These are phyloP conservation scores for Hemicentrotus pulcherrimus DNA, from an alignment of 35 echinoderm and acorn worm species.

Conservation along the genomic window DNA sequence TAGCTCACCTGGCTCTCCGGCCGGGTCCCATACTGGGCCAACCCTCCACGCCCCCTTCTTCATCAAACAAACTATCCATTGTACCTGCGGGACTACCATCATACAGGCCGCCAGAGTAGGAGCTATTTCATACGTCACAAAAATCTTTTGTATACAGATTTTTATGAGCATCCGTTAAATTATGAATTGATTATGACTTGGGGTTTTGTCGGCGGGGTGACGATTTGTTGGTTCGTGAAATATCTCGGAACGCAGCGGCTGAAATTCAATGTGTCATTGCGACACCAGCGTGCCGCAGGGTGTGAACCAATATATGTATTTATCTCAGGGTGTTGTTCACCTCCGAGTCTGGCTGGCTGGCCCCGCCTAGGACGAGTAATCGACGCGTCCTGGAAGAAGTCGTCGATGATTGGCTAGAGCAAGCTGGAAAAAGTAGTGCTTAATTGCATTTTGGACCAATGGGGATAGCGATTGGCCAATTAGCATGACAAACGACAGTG, in stretches of 20 bases:
- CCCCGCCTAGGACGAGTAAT: conserved; percentile 48
- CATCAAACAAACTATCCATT: conserved; percentile 17
- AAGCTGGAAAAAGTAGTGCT: conserved; percentile 64
- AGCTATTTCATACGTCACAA: not conserved
- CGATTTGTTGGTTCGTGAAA: not conserved
- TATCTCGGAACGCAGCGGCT: not conserved
- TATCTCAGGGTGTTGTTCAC: conserved; percentile 54
- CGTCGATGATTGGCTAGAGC: conserved; percentile 68
- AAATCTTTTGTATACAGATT: not conserved
- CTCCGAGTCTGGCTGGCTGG: conserved; percentile 8
- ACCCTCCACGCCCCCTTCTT: not conserved
- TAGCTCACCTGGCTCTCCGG: not conserved
- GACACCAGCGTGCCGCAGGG: not conserved
- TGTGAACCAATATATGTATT: conserved; percentile 45
- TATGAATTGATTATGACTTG: conserved; percentile 43
- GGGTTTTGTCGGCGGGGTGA: conserved; percentile 33
- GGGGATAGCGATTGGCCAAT: conserved; percentile 83
- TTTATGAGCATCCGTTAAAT: conserved; percentile 5
- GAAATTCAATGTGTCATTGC: conserved; percentile 53
- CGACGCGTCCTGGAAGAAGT: conserved; percentile 46
- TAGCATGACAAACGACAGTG: conserved; percentile 86
- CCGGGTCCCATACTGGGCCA: not conserved
- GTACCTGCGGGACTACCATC: conserved; percentile 22
- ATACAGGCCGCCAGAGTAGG: not conserved
- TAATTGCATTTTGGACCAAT: conserved; percentile 86